Evolutionary conservation across 2,797 vertebrate species (phyloP), one percentile per base, ranked within the genome.

Genomic region (Rhabdophis nuchalis): DNA sequence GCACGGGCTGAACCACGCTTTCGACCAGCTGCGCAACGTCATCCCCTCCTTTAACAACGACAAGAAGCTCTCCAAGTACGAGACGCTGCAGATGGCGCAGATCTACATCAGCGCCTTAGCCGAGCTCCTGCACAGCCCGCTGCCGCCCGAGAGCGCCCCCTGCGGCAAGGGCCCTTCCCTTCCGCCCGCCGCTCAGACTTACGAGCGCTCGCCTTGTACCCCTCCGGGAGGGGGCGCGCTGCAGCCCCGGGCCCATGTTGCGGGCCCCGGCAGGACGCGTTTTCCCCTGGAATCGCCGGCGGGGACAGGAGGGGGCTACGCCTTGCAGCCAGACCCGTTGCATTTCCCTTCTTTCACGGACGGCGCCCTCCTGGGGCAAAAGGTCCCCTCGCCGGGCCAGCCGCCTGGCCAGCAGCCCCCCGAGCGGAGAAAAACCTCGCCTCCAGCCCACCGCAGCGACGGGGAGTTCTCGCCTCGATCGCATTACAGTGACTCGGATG

Each of bases 51-150:
- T 99, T 92, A 99, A 99, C 97, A 98, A 99, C 96, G 99, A 99
- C 97, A 99, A 99, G 97, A 99, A 99, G 96, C 98, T 99, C 86
- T 99, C 99, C 96, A 99, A 99, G 93, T 99, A 99, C 77, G 99
- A 99, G 96, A 99, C 99, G 32, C 96, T 99, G 88, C 99, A 99
- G 97, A 99, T 99, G 99, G 99, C 99, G 18, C 99, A 99, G 96
- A 99, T 99, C 96, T 99, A 99, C 98, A 99, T 99, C 97, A 99
- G 98, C 93, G 99, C 99, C 7, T 96, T 99, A 94, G 98, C 98
- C 0, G 99, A 99, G 82, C 97, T 99, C 92, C 98, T 99, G 57
- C 96, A 99, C 90, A 97, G 87, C 68, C 91, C 90, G 57, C 94
- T 68, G 56, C 85, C 95, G 8, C 93, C 94, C 85, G 68, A 96